A percentile compares a stretch with the other conserved stretches of the same genome.
Conservation (phyloP, 2,888 invertebrate genomes). For the Limenitis camilla region DNA sequence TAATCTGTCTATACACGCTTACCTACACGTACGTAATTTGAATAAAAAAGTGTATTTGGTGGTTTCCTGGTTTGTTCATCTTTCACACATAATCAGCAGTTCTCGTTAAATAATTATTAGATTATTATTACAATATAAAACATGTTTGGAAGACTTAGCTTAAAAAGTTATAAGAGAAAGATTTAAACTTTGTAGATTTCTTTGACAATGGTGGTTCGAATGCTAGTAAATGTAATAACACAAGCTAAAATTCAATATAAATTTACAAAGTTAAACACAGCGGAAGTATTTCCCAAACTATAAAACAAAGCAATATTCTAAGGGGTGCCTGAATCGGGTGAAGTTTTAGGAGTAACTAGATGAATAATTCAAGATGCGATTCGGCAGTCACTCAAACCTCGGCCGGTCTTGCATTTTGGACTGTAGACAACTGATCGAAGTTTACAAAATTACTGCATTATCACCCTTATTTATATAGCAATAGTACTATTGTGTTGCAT, state of each 20-base stretch:
- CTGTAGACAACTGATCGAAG: conserved; percentile 33
- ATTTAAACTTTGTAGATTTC: too few species aligned
- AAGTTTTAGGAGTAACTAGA: conserved; percentile 56
- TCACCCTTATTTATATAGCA: conserved; percentile 3
- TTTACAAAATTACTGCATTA: conserved; percentile 1
- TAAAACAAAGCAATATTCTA: conserved; percentile 62
- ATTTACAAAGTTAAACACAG: conserved; percentile 19
- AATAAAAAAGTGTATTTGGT: too few species aligned
- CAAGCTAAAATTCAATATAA: neutral
- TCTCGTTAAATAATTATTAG: too few species aligned
- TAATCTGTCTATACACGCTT: too few species aligned
- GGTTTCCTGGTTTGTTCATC: too few species aligned
- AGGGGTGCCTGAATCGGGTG: conserved; percentile 40
- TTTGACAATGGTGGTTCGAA: neutral
- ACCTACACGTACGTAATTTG: too few species aligned
- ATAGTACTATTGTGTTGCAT: conserved; percentile 9
- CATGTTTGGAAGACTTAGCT: neutral
- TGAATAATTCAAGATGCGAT: conserved; percentile 69
- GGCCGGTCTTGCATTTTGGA: conserved; percentile 57
- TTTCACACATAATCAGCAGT: too few species aligned
- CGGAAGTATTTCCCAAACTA: conserved; percentile 53
- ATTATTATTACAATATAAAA: too few species aligned
- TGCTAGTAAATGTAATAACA: neutral
- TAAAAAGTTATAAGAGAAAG: too few species aligned
- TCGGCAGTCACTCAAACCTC: conserved; percentile 66